Evolutionary conservation across 2,888 invertebrate genomes (phyloP), one percentile per base, ranked within the genome.

Genomic region (Danaus chrysippus): DNA sequence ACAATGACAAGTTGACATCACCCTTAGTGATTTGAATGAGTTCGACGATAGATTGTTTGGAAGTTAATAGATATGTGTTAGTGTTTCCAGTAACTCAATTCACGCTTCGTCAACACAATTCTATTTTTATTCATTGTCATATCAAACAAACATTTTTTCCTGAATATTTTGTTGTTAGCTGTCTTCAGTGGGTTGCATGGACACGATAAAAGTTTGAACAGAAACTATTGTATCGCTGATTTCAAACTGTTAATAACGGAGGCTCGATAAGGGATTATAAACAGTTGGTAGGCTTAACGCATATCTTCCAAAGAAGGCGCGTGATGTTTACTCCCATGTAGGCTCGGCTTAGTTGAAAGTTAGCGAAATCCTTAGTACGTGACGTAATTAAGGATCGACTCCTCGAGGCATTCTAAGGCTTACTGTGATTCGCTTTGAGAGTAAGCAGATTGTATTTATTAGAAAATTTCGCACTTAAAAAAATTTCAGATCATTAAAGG

Each of bases 321-420:
- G 77, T 81, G 81, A 76, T 82, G 81, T 79, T 82, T 79, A 73
- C 73, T 71, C 73, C 77, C 77, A 75, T 83, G 74, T 79, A 79
- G 76, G 73, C 77, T 69, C 73, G 71, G 76, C 77, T 79, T 76
- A 78, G 75, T 76, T 75, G 71, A 74, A 78, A 83, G 78, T 84
- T 82, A 78, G 78, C 77, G 76, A 75, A 83, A 83, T 81, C 83
- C 82, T 72, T 66, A 70, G 73, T 81, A 83, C 84, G 84, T 84
- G 84, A 84, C 76, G 76, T 83, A 83, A 83, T 84, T 83, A 84
- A 76, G 75, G 70, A 72, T 72, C 67, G 70, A 72, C 73, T 75
- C 76, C 66, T 68, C 56, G 62, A 70, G 71, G 66, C 68, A 64
- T 66, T 62, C 58, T 65, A 63, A 54, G 64, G 68, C 69, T 66